Evolutionary conservation across 2,113 vertebrate genomes (phyloP), one percentile per base, ranked within the genome.

Genomic region (Tetrax tetrax): DNA sequence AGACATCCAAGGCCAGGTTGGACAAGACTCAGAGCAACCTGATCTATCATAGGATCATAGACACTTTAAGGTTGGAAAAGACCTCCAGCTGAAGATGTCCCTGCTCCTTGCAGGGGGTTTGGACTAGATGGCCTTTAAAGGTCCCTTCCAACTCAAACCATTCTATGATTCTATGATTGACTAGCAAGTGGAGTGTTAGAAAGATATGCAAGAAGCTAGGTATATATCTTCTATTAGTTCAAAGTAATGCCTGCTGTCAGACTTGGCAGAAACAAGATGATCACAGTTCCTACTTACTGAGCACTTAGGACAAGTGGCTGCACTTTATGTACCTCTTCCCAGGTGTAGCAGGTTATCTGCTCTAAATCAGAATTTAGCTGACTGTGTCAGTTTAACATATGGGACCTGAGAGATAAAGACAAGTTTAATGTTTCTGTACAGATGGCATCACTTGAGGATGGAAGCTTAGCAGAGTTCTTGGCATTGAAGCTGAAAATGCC

Each of bases 301-400:
- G 53, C 19, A 33, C 69, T 87, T 78, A 68, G 29, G 70, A 84
- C 12, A 68, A 64, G 29, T 8, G 12, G 9, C 68, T 95, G 80
- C 64, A 60, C 65, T 48, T 90, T 47, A 29, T 66, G 60, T 70
- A 82, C 50, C 71, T 83, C 4, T 83, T 38, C 28, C 64, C 64
- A 83, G 21, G 64, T 65, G 33, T 24, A 75, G 47, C 28, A 78
- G 21, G 29, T 76, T 85, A 86, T 75, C 43, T 78, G 27, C 45
- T 94, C 77, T 91, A 89, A 83, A 81, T 94, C 22, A 71, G 65
- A 94, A 48, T 87, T 89, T 72, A 57, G 51, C 60, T 68, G 72
- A 87, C 25, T 64, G 16, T 65, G 60, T 63, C 47, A 60, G 75
- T 87, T 94, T 87, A 94, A 71, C 19, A 29, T 77, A 33, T 23